phyloP scores from a whole-genome alignment of 2,797 vertebrate genomes.

The Anguilla marmorata region DNA sequence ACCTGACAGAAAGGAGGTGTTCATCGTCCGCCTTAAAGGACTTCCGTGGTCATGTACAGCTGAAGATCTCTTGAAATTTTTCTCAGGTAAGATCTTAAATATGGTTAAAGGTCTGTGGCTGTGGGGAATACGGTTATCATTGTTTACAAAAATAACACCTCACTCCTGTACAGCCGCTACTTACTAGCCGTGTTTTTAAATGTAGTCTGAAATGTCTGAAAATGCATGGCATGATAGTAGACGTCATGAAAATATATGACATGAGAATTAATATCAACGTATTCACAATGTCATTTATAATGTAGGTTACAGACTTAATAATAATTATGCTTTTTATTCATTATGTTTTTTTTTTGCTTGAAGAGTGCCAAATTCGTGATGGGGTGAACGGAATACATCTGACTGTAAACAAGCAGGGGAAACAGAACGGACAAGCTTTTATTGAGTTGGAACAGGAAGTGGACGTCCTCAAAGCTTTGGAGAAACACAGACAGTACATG shows the following conservation, averaged over 20 bases:
- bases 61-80: conserved; percentile 85
- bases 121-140: background rate
- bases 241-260: background rate
- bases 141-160: conserved; percentile 6
- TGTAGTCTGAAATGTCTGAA: background rate
- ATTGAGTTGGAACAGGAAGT: conserved; percentile 86
- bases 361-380: conserved; percentile 84
- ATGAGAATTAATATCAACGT: background rate
- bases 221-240: background rate
- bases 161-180: background rate
- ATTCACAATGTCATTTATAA: background rate
- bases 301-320: background rate
- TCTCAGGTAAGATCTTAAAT: conserved; percentile 73
- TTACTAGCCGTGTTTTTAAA: background rate
- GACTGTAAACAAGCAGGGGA: conserved; percentile 75
- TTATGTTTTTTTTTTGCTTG: background rate
- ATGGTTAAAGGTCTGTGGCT: background rate
- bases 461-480: conserved; percentile 85
- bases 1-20: conserved; percentile 68
- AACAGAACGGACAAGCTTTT: conserved; percentile 82
- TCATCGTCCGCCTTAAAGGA: conserved; percentile 83
- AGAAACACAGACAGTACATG: conserved; percentile 86
- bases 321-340: background rate
- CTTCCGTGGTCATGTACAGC: conserved; percentile 83
- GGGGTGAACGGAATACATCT: conserved; percentile 86